Evolutionary conservation across 2,888 invertebrate genomes (phyloP), one percentile per base, ranked within the genome.

Genomic region (Drosophila longiperda): DNA sequence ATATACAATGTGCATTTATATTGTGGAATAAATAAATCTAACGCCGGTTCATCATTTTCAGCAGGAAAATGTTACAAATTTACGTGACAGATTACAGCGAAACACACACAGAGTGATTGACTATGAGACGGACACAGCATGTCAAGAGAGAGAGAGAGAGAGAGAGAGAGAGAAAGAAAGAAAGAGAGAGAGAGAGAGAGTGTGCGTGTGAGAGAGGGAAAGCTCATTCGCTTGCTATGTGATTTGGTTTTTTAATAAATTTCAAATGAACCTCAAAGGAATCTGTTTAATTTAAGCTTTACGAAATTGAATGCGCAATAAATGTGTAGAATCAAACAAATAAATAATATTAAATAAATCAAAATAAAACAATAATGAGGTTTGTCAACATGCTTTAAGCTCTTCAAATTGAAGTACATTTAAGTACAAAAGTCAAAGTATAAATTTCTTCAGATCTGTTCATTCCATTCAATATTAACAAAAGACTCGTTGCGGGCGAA

Each of bases 21-120:
- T 78, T 86, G 81, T 72, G 87, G 71, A 88, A 86, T 86, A 81
- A 87, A 84, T 84, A 84, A 84, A 84, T 87, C 82, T 84, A 88
- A 83, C 83, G 79, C 82, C 75, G 76, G 82, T 78, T 82, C 83
- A 82, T 82, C 80, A 87, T 84, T 87, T 84, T 87, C 80, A 84
- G 87, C 82, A 86, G 75, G 82, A 72, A 69, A 84, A 76, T 74
- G 74, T 84, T 75, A 84, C 74, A 84, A 76, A 81, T 81, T 81
- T 87, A 89, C 87, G 87, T 89, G 87, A 87, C 89, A 87, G 87
- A 87, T 89, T 87, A 89, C 69, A 60, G 71, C 26, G 40, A 70
- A 53, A 42, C 61, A 57, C 36, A 54, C 38, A 50, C 26, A 42
- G 55, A 50, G 45, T 45, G 45, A 45, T 45, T 15, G 45, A 45